Percentiles rank a stretch among this genome's conserved stretches.
These are phyloP conservation scores for Napeogenes sylphis DNA, from an alignment of 2,888 invertebrate genomes.

Conservation along the genomic window DNA sequence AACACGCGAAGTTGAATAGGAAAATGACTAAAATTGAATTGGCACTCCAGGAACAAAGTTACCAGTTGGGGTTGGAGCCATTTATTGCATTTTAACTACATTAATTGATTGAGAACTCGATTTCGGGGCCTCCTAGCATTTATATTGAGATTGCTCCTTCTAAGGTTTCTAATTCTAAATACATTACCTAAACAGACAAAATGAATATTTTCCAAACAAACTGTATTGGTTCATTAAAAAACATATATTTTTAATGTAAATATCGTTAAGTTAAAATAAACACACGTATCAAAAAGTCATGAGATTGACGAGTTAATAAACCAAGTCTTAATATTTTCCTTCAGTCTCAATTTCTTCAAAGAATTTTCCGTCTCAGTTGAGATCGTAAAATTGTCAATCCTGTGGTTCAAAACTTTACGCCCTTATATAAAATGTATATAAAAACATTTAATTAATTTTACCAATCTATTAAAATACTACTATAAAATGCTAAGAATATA, in stretches of 20 bases:
- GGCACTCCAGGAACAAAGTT: slow-evolving; percentile 64
- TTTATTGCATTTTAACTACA: slow-evolving; percentile 71
- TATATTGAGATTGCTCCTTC: slow-evolving; percentile 34
- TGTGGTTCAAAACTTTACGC: slow-evolving; percentile 11
- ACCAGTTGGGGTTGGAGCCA: slow-evolving; percentile 50
- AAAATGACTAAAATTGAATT: slow-evolving; percentile 56
- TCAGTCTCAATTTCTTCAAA: slow-evolving; percentile 21
- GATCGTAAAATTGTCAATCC: slow-evolving; percentile 22
- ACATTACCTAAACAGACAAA: too few species aligned
- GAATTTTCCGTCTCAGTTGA: slow-evolving; percentile 25
- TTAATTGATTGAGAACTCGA: slow-evolving; percentile 61
- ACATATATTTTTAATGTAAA: too few species aligned
- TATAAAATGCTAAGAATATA: not conserved
- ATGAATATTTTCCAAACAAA: too few species aligned
- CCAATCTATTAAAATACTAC: too few species aligned
- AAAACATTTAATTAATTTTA: slow-evolving; percentile 1
- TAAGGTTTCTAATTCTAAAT: too few species aligned
- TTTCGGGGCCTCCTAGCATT: slow-evolving; percentile 46
- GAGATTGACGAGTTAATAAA: slow-evolving; percentile 21
- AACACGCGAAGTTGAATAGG: slow-evolving; percentile 45
- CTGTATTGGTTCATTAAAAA: too few species aligned
- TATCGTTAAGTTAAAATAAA: too few species aligned
- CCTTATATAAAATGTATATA: not conserved
- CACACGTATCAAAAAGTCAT: not conserved
- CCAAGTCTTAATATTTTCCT: slow-evolving; percentile 18